These are phyloP conservation scores for Paguma larvata DNA, from an alignment of 2,797 vertebrate species.

Conservation along the genomic window DNA sequence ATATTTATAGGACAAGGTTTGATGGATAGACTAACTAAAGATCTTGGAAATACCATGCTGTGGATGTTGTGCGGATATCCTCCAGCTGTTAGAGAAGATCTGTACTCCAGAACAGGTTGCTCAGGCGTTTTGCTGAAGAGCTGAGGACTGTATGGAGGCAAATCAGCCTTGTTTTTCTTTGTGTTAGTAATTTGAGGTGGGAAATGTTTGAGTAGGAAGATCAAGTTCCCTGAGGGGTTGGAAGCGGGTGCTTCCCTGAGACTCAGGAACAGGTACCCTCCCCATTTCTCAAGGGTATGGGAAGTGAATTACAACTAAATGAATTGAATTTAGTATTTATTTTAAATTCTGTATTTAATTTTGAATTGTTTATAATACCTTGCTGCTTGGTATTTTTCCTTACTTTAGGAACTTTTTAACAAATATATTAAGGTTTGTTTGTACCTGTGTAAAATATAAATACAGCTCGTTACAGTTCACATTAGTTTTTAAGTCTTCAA, in stretches of 20 bases:
- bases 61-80: neutral
- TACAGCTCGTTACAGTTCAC: neutral
- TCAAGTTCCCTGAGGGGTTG: neutral
- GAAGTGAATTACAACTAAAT: neutral
- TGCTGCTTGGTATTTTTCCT: neutral
- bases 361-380: slow-evolving; percentile 27
- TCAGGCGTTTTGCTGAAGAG: neutral
- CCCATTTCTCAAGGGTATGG: neutral
- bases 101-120: neutral
- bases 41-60: neutral
- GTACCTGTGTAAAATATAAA: neutral
- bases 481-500: neutral
- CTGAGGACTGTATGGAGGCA: neutral
- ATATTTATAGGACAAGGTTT: neutral
- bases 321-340: slow-evolving; percentile 18
- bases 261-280: neutral
- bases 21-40: neutral
- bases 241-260: neutral
- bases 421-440: neutral
- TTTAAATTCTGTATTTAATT: slow-evolving; percentile 12
- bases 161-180: neutral
- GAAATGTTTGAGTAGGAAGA: neutral
- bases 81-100: neutral
- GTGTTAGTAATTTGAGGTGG: neutral
- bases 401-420: neutral